A percentile compares a stretch with the other conserved stretches of the same genome.
Conservation (phyloP, 1,140 invertebrate species). For the Bombus waltoni region DNA sequence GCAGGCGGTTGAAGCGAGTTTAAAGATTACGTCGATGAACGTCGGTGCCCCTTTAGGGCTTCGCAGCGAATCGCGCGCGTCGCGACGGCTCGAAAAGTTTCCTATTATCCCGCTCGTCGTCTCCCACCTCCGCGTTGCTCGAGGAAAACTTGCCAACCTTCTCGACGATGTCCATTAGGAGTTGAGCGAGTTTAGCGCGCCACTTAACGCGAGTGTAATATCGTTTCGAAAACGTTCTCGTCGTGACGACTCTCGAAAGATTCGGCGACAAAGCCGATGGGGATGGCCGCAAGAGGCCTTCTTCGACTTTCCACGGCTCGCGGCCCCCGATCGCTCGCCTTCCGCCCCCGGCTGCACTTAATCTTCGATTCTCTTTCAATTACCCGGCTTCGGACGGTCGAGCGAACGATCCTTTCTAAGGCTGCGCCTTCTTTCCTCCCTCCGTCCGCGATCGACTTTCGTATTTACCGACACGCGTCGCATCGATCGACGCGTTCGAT, state of each 20-base stretch:
- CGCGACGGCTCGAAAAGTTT: slow-evolving; percentile 49
- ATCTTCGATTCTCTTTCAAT: slow-evolving; percentile 44
- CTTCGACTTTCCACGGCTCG: not conserved
- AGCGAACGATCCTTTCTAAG: not conserved
- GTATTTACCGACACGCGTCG: not conserved
- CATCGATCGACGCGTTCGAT: not conserved
- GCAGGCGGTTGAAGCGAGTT: slow-evolving; percentile 36
- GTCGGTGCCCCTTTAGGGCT: slow-evolving; percentile 41
- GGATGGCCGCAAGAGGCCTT: not conserved
- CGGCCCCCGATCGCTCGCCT: not conserved
- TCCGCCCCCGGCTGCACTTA: not conserved
- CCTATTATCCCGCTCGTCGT: slow-evolving; percentile 33
- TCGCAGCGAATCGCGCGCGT: slow-evolving; percentile 52
- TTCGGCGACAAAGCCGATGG: slow-evolving; percentile 7
- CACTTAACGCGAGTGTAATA: slow-evolving; percentile 64
- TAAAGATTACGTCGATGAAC: slow-evolving; percentile 56
- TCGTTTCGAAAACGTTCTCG: slow-evolving; percentile 60
- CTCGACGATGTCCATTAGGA: slow-evolving; percentile 66
- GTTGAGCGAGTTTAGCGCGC: slow-evolving; percentile 62
- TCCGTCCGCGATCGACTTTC: not conserved
- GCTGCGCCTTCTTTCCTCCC: not conserved
- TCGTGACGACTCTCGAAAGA: slow-evolving; percentile 55
- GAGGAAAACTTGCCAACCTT: slow-evolving; percentile 57
- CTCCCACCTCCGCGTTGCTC: not conserved
- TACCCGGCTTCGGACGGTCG: not conserved